Evolutionary conservation across 2,797 vertebrate genomes (phyloP).

Genomic region (Discoglossus pictus): DNA sequence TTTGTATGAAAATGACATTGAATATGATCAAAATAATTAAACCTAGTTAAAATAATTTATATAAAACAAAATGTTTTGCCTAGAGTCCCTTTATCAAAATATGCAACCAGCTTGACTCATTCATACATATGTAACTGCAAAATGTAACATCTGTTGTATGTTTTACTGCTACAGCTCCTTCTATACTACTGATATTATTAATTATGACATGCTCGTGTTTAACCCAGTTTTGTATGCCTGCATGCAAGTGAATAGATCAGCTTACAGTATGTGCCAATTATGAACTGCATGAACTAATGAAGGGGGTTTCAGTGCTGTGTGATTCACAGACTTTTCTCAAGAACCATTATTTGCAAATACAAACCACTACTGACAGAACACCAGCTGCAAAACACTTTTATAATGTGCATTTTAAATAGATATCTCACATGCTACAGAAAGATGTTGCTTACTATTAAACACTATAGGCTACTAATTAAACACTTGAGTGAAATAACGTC

Average conservation of each 20-base stretch:
- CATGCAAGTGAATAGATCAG: conserved; percentile 24
- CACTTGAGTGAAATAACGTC: no score
- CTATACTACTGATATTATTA: conserved; percentile 26
- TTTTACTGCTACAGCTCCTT: conserved; percentile 11
- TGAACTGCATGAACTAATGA: conserved; percentile 1
- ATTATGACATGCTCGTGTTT: conserved; percentile 26
- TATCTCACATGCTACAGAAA: background rate
- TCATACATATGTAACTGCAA: conserved; percentile 14
- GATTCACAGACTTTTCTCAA: background rate
- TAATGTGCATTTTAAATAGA: conserved; percentile 5
- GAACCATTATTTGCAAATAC: background rate
- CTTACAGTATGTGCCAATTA: conserved; percentile 11
- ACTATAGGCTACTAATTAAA: background rate
- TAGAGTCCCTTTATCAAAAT: no score
- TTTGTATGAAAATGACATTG: no score
- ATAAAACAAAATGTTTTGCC: background rate
- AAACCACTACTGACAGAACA: conserved; percentile 7
- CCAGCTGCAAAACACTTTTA: conserved; percentile 16
- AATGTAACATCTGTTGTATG: conserved; percentile 32
- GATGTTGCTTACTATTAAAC: background rate
- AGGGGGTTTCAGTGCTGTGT: background rate
- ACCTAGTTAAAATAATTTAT: no score
- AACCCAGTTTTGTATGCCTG: conserved; percentile 6
- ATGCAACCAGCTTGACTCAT: conserved; percentile 18
- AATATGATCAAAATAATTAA: no score